Conservation (phyloP, 2,113 vertebrate genomes). For the Aldabrachelys gigantea region DNA sequence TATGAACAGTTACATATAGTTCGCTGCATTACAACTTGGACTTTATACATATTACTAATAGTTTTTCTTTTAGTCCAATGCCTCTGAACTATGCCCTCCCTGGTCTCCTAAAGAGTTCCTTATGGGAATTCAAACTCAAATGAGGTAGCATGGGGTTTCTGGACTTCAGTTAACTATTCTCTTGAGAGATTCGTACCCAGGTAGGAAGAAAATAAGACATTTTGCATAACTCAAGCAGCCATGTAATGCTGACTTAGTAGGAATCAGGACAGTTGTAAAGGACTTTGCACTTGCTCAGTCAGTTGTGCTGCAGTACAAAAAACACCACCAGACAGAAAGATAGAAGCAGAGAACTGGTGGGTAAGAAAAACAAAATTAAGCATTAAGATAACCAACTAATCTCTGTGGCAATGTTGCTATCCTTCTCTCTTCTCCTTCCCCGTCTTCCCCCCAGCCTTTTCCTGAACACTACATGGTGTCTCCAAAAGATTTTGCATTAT, state of each 20-base stretch:
- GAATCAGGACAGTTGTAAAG: background rate
- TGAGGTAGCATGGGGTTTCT: accelerated
- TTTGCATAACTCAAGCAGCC: background rate
- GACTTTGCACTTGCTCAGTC: background rate
- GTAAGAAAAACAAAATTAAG: constrained; percentile 23
- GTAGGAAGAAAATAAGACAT: background rate
- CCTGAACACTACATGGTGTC: constrained; percentile 12
- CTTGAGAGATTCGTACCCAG: background rate
- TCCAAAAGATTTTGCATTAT: constrained; percentile 14
- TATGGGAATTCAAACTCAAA: background rate
- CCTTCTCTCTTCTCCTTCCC: background rate
- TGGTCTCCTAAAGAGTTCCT: background rate
- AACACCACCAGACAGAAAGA: background rate
- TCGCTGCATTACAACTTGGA: background rate
- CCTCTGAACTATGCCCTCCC: accelerated
- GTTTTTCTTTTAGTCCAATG: background rate
- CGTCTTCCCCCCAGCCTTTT: background rate
- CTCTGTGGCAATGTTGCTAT: background rate
- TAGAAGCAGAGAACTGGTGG: background rate
- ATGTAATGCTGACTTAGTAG: background rate
- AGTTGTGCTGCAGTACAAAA: background rate
- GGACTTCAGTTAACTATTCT: background rate
- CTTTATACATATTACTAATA: accelerated
- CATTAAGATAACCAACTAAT: background rate
- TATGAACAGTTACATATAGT: background rate